Base-by-base conservation (phyloP, 37 sponge, comb jelly and placozoan genomes). In the Cliona cf. orientalis region DNA sequence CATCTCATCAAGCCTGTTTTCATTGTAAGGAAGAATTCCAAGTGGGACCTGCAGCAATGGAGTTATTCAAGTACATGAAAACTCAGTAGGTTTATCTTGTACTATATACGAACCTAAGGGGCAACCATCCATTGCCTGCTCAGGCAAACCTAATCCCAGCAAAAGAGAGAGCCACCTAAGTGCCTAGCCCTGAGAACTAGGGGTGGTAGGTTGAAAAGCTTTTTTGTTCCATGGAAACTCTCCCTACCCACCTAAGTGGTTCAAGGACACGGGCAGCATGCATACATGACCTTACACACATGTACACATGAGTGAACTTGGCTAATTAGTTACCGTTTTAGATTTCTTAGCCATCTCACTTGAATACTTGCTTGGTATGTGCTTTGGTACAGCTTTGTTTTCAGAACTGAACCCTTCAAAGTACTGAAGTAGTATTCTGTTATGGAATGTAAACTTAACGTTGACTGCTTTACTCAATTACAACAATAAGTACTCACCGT, bases 1-100 rank as follows among this genome's bases (percentile, higher is more conserved):
- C 82, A 81, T 81, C 29, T 70, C 82, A 58, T 81, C 82, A 35
- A 70, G 81, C 44, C 74, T 83, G 66, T 83, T 83, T 45, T 83
- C 75, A 42, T 72, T 83, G 21, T 42, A 44, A 11, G 63, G 38
- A 41, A 62, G 49, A 1, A 83, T 56, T 53, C 83, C 75, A 22
- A 73, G 66, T 9, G 83, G 83, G n/a, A 80, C 68, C 80, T 80
- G 34, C 59, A 58, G 22, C 25, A 25, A 64, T 46, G 42, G 25
- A 63, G 7, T 14, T 26, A 7, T 53, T 72, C 7, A 45, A 7
- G 55, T 42, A 72, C 26, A n/a, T n/a, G 23, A 61, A 22, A 5
- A 25, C 5, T 11, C 23, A 22, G 26, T 61, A n/a, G 12, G 53
- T 49, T 19, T 14, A 49, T 14, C 9, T 49, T 19, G 14, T 49